Evolutionary conservation across 2,888 invertebrate species (phyloP), one percentile per base, ranked within the genome.

Genomic region (Epistrophe grossulariae): DNA sequence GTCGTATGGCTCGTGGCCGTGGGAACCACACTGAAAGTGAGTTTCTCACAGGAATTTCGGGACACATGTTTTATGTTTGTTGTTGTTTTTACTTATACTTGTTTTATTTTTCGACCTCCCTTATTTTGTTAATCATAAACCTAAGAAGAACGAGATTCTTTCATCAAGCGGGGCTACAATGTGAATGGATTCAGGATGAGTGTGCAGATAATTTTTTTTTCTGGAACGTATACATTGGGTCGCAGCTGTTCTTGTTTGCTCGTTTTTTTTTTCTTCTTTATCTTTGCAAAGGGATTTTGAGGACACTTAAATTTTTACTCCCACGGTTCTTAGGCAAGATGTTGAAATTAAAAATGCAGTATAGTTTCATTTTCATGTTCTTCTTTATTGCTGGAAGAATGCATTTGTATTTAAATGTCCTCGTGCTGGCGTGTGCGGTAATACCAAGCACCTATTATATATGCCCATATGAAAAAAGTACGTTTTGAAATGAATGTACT

Each of bases 1-100:
- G 48, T 4, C 24, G 10, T 28, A 55, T 92, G 92, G 92, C 91
- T 92, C 92, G 92, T 92, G 92, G 92, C 90, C 92, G 92, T 92
- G 92, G 92, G 92, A 92, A 92, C 92, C 90, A 90, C 90, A 89
- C 89, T 90, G 90, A 91, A 92, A 92, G 90, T 91, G 89, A 92
- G 91, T 91, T 92, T 92, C 92, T 91, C 92, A 92, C 92, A 92
- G 90, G 90, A 84, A 90, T 90, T 91, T 91, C 90, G 88, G 89
- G 90, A 90, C 92, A 92, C 91, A 92, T 92, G 92, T 91, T 91
- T 90, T 90, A 89, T 89, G 91, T 90, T 77, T 83, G 60, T 40
- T 82, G 19, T 60, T 64, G 43, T 43, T 76, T n/a, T 24, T 2
- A 24, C 24, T 24, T 24, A 15, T 60, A 31, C 59, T 59, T 19